Base-by-base conservation (phyloP, 2,888 invertebrate genomes). In the Cosmia trapezina region DNA sequence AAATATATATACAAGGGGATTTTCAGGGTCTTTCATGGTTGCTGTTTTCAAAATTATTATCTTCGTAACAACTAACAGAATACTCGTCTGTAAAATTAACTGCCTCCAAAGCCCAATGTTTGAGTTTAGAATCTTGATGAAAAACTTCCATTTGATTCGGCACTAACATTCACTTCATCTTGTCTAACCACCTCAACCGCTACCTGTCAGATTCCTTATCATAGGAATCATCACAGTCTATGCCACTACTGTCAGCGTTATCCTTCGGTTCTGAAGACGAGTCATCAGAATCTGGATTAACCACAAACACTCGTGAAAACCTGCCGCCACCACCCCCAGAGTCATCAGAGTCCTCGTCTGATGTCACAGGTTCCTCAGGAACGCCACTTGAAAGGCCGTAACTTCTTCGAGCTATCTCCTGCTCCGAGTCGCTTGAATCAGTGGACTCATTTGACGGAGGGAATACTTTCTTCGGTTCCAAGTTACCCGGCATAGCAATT, bases 251-350 rank as follows among this genome's bases (percentile, higher is more conserved):
- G 76, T 96, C 97, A 1, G 97, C 97, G 72, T 97, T 96, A 83
- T 96, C 95, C 66, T 97, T 97, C 51, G 96, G 93, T 65, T 97
- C 97, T 0, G 97, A 97, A 4, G 97, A 97, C 5, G 97, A 97
- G 61, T 96, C 96, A n/a, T 94, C 94, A 12, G 70, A 61, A 54
- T 77, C 70, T 12, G 97, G 97, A 86, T 97, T 97, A n/a, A 97
- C 97, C 0, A 97, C 97, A 88, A 97, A 97, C 37, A 97, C 97
- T 71, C 97, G 96, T 43, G 97, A 97, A 88, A 97, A 98, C 66
- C 93, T 91, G 1, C 94, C 94, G 89, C 96, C 93, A 90, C 97
- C 89, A 90, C 97, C 88, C 89, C 97, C 97, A 0, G 96, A 96
- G 78, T 96, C 96, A 45, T 95, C 95, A 0, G 96, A 96, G 83